Evolutionary conservation across 2,888 invertebrate genomes (phyloP).

Genomic region (Archaeoteleia sp.): DNA sequence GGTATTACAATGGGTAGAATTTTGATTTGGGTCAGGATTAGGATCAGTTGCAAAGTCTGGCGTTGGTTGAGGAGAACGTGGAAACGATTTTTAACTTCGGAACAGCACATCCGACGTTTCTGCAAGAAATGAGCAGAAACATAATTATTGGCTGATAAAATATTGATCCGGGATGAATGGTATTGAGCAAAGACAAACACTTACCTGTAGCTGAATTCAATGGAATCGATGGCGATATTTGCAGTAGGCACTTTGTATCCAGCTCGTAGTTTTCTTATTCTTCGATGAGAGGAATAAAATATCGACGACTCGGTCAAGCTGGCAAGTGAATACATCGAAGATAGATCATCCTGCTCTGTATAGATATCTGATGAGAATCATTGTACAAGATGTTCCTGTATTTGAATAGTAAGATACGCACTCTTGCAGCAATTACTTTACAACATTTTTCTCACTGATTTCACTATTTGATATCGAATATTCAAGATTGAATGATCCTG

Average conservation of each 20-base stretch:
- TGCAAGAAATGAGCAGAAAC: slow-evolving; percentile 16
- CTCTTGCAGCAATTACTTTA: slow-evolving; percentile 2
- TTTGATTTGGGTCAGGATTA: too few relatives aligned
- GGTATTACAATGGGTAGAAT: too few relatives aligned
- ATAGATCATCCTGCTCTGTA: slow-evolving; percentile 30
- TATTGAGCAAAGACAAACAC: slow-evolving; percentile 45
- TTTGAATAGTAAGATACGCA: slow-evolving; percentile 17
- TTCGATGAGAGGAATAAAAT: slow-evolving; percentile 1
- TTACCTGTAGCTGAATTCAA: slow-evolving; percentile 25
- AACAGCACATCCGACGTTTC: slow-evolving; percentile 17
- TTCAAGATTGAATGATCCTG: too few relatives aligned
- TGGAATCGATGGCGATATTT: slow-evolving; percentile 24
- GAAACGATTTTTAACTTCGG: slow-evolving; percentile 23
- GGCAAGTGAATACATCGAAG: slow-evolving; percentile 38
- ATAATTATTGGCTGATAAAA: slow-evolving; percentile 39
- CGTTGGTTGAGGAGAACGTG: too few relatives aligned
- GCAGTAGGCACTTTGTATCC: slow-evolving; percentile 38
- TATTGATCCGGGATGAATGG: slow-evolving; percentile 37
- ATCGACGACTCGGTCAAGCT: slow-evolving; percentile 23
- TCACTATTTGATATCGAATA: too few relatives aligned
- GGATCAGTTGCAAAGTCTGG: too few relatives aligned
- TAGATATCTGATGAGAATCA: slow-evolving; percentile 23
- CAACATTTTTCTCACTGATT: slow-evolving; percentile 9
- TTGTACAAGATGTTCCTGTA: background rate
- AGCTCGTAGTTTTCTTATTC: slow-evolving; percentile 40